Base-by-base conservation (phyloP, 2,888 invertebrate species). In the Dromius quadrimaculatus region DNA sequence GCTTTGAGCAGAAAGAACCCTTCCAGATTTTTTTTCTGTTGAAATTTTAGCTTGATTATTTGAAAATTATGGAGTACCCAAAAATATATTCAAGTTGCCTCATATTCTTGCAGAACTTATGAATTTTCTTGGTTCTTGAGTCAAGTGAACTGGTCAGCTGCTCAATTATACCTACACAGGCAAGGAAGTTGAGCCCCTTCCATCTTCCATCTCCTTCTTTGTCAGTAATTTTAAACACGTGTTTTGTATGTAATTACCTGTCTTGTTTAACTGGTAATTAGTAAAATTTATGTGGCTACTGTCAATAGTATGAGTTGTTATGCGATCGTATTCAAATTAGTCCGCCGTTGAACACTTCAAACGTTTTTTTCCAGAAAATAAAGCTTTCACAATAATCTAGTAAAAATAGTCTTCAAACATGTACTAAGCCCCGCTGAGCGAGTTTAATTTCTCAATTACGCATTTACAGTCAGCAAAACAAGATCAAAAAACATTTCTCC, bases 221-320 rank as follows among this genome's bases (percentile, higher is more conserved):
- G n/a, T n/a, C 41, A 47, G 47, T 63, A 63, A 45, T 63, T 63
- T 63, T 17, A 63, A 63, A 63, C 63, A 63, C 45, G 45, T 63
- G 63, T 63, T 45, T 45, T 45, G 9, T 45, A 17, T 32, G 45
- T 63, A 63, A 63, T 63, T 63, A 63, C 45, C 63, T 63, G 63
- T 63, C 63, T 45, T 45, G 63, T 63, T 43, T 45, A 43, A 43
- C 32, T 43, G 63, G 63, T 45, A 63, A 63, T 63, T 63, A 63
- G 45, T 15, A 32, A 45, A 47, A 63, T 45, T 63, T 63, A 63
- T 63, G 45, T 63, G 32, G 63, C 63, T 63, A 45, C 63, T 63
- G 45, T 63, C 63, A 63, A 63, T 63, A 63, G 9, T 63, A 63
- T 63, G 43, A 63, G 28, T 63, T 45, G 62, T 43, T 62, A 62